A percentile compares a stretch with the other conserved stretches of the same genome.
Conservation (phyloP, 1,140 invertebrate species). For the Caenorhabditis brenneri region DNA sequence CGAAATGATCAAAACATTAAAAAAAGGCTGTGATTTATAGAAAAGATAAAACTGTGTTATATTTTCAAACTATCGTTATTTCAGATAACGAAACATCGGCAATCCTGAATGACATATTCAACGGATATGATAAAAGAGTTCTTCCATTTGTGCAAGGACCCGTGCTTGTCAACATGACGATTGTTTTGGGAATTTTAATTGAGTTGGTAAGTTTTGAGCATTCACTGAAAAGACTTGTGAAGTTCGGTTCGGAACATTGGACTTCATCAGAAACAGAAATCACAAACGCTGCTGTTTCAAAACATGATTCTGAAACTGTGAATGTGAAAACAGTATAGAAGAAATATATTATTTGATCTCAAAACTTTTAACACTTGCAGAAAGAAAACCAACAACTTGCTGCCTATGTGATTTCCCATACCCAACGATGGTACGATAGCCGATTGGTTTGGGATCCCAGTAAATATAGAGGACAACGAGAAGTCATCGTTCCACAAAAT, state of each 20-base stretch:
- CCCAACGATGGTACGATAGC: slow-evolving; percentile 55
- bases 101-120: slow-evolving; percentile 34
- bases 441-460: slow-evolving; percentile 60
- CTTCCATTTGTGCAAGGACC: slow-evolving; percentile 57
- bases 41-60: too few species aligned
- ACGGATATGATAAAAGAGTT: slow-evolving; percentile 53
- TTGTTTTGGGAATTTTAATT: slow-evolving; percentile 64
- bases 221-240: too few species aligned
- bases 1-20: too few species aligned
- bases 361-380: slow-evolving; percentile 37
- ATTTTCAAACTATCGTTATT: not conserved
- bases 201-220: slow-evolving; percentile 55
- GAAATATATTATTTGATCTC: too few species aligned
- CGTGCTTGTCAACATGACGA: slow-evolving; percentile 61
- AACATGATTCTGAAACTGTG: too few species aligned
- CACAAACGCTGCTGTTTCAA: too few species aligned
- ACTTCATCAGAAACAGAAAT: too few species aligned
- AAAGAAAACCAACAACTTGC: slow-evolving; percentile 64
- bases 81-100: slow-evolving; percentile 40
- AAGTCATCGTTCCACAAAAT: slow-evolving; percentile 60
- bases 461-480: slow-evolving; percentile 57
- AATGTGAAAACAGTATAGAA: too few species aligned
- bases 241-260: too few species aligned
- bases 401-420: slow-evolving; percentile 62
- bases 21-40: too few species aligned